phyloP scores from a whole-genome alignment of 2,113 vertebrate genomes.

The Chlorocebus sabaeus region DNA sequence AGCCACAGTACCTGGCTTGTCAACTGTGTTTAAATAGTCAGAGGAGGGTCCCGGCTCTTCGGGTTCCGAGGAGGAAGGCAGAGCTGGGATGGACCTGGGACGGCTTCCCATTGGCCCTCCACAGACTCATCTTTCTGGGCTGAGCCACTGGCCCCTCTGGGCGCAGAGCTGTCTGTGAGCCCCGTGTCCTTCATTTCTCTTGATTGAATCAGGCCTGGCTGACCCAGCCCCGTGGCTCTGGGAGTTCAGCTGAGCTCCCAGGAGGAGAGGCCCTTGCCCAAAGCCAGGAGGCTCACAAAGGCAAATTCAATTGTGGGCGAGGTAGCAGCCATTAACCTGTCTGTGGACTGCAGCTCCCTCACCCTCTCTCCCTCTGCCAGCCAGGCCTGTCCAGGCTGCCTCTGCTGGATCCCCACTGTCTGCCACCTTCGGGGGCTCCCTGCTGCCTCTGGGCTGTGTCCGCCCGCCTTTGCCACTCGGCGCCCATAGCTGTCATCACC shows the following conservation, averaged over 20 bases:
- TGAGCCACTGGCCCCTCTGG: neutral
- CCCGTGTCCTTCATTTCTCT: conserved; percentile 13
- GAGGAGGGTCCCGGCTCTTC: neutral
- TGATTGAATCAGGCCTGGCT: conserved; percentile 54
- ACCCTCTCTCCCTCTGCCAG: conserved; percentile 29
- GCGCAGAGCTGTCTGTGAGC: neutral
- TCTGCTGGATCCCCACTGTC: neutral
- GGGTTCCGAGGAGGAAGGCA: neutral
- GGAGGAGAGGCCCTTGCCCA: conserved; percentile 56
- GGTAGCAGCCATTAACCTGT: conserved; percentile 82
- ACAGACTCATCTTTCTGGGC: neutral
- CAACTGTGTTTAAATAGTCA: neutral
- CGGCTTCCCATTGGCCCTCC: neutral
- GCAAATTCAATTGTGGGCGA: conserved; percentile 77
- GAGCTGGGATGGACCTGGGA: neutral
- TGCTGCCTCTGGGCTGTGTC: neutral
- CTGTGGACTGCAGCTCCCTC: conserved; percentile 61
- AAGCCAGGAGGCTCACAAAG: conserved; percentile 63
- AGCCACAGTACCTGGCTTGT: neutral
- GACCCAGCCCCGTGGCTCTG: conserved; percentile 36
- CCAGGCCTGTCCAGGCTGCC: neutral
- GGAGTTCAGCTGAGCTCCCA: conserved; percentile 1
- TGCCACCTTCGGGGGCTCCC: neutral
- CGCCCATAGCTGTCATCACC: neutral
- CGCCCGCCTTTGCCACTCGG: neutral